Conservation (phyloP, 2,888 invertebrate genomes). For the Caenorhabditis zanzibari region DNA sequence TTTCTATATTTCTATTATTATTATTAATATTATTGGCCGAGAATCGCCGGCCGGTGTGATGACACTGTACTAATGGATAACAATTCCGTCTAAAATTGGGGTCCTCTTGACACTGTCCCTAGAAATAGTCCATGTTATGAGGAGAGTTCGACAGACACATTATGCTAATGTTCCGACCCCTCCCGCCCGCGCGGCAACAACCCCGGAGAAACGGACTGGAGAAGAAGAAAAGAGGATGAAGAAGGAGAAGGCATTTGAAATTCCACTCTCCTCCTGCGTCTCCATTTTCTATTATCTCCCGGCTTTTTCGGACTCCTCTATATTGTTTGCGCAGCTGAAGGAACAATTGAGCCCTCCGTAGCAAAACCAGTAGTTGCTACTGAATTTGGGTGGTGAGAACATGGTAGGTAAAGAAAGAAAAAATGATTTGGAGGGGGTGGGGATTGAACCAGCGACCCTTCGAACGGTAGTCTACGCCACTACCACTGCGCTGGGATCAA, state of each 20-base stretch:
- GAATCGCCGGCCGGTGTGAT: background rate
- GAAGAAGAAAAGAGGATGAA: background rate
- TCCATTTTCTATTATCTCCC: slow-evolving; percentile 16
- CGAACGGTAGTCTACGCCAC: background rate
- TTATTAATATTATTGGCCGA: background rate
- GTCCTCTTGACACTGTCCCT: slow-evolving; percentile 43
- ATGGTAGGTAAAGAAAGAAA: background rate
- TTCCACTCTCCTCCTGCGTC: slow-evolving; percentile 23
- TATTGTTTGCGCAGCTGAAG: slow-evolving; percentile 51
- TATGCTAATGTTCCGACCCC: slow-evolving; percentile 58
- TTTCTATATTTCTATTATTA: background rate
- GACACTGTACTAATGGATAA: slow-evolving; percentile 31
- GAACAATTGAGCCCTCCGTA: slow-evolving; percentile 27
- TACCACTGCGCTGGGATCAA: slow-evolving; percentile 4
- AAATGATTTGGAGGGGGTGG: background rate
- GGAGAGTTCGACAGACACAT: slow-evolving; percentile 21
- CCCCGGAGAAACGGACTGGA: slow-evolving; percentile 30
- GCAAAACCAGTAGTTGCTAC: no score
- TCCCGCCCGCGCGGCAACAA: slow-evolving; percentile 11
- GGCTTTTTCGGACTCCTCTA: slow-evolving; percentile 9
- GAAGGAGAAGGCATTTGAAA: slow-evolving; percentile 32
- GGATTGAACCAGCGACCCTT: background rate
- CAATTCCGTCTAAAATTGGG: slow-evolving; percentile 36
- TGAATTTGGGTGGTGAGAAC: background rate
- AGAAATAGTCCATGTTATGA: background rate